phyloP scores from a whole-genome alignment of 2,113 vertebrate species.

The Pachycephala philippinensis region DNA sequence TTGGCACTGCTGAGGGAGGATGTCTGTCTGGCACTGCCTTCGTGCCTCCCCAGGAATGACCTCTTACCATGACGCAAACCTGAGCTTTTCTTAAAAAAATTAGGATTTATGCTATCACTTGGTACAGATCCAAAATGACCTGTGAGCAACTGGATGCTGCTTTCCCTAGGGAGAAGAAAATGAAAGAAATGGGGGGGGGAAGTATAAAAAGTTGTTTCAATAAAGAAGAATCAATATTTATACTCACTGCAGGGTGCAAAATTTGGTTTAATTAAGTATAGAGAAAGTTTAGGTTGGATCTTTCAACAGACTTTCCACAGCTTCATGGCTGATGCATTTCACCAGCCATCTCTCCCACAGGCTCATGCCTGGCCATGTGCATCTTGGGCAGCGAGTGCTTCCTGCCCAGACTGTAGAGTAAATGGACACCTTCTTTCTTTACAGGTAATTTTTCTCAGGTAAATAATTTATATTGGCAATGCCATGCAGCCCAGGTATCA shows the following conservation, averaged over 20 bases:
- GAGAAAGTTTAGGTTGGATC: not conserved
- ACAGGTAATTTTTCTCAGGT: not conserved
- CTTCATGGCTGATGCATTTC: not conserved
- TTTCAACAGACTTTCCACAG: not conserved
- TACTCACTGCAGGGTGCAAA: not conserved
- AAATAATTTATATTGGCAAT: not conserved
- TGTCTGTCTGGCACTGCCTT: not conserved
- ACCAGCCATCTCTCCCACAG: not conserved
- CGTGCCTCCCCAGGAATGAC: not conserved
- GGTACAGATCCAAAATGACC: not conserved
- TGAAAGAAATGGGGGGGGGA: fast-evolving
- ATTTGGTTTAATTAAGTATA: not conserved
- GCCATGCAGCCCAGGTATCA: fast-evolving
- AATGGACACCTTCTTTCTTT: not conserved
- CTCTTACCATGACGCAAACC: not conserved
- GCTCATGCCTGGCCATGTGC: fast-evolving
- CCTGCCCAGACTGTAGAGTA: not conserved
- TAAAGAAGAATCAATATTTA: not conserved
- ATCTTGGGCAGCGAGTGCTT: not conserved
- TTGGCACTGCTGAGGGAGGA: not conserved
- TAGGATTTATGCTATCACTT: not conserved
- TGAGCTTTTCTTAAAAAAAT: not conserved
- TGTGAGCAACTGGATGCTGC: not conserved
- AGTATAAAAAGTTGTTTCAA: not conserved
- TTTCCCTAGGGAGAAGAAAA: not conserved